Conservation (phyloP, 2,888 invertebrate species). For the Micoletzkya japonica region DNA sequence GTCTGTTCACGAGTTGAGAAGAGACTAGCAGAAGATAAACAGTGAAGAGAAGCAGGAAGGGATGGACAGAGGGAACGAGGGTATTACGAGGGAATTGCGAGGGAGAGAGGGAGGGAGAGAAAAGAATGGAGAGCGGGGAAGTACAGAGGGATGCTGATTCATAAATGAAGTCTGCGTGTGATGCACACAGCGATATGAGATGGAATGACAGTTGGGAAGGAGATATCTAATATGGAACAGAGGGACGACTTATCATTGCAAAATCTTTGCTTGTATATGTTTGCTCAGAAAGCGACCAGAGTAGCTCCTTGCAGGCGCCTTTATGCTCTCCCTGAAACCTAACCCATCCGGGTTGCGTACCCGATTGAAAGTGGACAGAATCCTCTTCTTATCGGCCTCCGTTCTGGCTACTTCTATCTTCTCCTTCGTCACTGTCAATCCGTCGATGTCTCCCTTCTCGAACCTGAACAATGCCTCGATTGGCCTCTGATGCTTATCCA, state of each 20-base stretch:
- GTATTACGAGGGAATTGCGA: neutral
- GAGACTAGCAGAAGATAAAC: neutral
- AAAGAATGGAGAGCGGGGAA: neutral
- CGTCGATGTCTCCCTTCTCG: slow-evolving; percentile 51
- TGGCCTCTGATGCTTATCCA: no score
- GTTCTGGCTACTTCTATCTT: slow-evolving; percentile 47
- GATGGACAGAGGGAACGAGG: neutral
- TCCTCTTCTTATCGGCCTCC: slow-evolving; percentile 51
- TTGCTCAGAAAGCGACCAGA: no score
- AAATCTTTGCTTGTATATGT: neutral
- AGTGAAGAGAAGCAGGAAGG: neutral
- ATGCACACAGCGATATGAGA: neutral
- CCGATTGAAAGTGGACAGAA: slow-evolving; percentile 54
- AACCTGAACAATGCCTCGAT: no score
- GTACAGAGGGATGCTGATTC: neutral
- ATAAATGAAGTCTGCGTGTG: neutral
- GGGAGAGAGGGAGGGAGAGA: neutral
- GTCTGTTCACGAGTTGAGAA: neutral
- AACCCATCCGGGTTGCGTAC: no score
- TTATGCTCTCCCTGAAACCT: no score
- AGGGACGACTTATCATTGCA: neutral
- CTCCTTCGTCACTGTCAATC: slow-evolving; percentile 40
- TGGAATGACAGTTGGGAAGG: neutral
- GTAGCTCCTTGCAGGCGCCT: no score
- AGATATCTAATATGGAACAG: neutral